phyloP scores from a whole-genome alignment of 2,113 vertebrate species.

The Platysteira castanea region DNA sequence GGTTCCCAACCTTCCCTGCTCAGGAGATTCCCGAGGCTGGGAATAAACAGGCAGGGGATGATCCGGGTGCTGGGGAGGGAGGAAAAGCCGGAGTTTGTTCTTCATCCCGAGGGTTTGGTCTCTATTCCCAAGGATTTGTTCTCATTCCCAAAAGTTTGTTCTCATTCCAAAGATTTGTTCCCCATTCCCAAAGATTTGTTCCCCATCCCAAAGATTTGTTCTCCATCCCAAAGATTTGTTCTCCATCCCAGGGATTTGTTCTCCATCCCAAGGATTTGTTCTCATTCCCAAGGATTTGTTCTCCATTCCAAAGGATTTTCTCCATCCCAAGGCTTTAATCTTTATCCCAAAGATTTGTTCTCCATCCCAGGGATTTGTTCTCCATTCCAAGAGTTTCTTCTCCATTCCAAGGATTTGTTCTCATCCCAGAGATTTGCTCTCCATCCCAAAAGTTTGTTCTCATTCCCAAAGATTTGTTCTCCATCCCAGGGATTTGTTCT shows the following conservation, averaged over 20 bases:
- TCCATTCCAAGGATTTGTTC: background rate
- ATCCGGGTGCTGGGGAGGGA: accelerated
- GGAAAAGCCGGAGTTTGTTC: background rate
- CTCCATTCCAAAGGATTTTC: too few relatives aligned
- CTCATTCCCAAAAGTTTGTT: background rate
- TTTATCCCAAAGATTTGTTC: background rate
- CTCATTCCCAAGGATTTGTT: background rate
- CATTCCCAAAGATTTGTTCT: accelerated
- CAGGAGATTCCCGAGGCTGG: background rate
- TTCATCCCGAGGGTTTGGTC: too few relatives aligned
- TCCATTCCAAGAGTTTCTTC: background rate
- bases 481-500: background rate
- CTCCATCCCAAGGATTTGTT: background rate
- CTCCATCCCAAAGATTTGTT: background rate
- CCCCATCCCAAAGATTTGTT: background rate
- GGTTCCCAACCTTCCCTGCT: background rate
- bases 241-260: too few relatives aligned
- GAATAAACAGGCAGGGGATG: background rate
- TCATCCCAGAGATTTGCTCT: background rate
- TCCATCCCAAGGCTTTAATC: accelerated
- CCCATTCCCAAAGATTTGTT: background rate
- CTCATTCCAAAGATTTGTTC: background rate
- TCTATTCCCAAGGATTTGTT: background rate
- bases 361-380: background rate
- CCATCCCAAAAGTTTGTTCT: accelerated